phyloP scores from a whole-genome alignment of 2,113 vertebrate species.

The Lanius collurio region DNA sequence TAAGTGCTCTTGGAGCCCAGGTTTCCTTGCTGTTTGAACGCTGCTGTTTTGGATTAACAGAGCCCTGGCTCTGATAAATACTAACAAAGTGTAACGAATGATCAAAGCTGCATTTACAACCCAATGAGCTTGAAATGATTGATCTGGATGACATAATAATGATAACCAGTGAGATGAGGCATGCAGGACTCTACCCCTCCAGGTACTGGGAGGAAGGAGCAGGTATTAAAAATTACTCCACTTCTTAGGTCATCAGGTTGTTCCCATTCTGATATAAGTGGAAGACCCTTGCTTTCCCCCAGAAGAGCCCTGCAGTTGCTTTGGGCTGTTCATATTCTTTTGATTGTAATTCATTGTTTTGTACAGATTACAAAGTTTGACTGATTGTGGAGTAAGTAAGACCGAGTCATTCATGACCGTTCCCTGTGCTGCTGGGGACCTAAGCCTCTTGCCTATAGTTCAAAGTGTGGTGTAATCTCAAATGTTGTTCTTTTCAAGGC shows the following conservation, averaged over 20 bases:
- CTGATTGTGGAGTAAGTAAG: neutral
- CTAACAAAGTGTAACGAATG: conserved; percentile 84
- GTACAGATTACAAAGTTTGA: neutral
- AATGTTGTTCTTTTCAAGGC: neutral
- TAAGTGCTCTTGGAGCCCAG: conserved; percentile 59
- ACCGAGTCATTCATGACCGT: neutral
- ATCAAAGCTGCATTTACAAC: conserved; percentile 78
- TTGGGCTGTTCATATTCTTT: neutral
- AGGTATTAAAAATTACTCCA: conserved; percentile 40
- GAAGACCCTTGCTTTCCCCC: neutral
- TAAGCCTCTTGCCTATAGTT: neutral
- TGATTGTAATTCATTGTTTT: conserved; percentile 32
- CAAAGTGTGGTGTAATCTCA: neutral
- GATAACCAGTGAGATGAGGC: conserved; percentile 74
- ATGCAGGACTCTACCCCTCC: conserved; percentile 60
- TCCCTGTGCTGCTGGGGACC: neutral
- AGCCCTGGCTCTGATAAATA: conserved; percentile 79
- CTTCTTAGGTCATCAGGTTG: conserved; percentile 56
- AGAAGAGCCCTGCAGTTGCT: conserved; percentile 24
- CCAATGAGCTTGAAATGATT: conserved; percentile 71
- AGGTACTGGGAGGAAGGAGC: conserved; percentile 50
- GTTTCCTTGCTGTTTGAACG: conserved; percentile 56
- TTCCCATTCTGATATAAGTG: neutral
- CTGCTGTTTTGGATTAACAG: conserved; percentile 78
- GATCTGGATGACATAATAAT: conserved; percentile 81